Conservation (phyloP, 2,113 vertebrate species). For the Dipodomys merriami region DNA sequence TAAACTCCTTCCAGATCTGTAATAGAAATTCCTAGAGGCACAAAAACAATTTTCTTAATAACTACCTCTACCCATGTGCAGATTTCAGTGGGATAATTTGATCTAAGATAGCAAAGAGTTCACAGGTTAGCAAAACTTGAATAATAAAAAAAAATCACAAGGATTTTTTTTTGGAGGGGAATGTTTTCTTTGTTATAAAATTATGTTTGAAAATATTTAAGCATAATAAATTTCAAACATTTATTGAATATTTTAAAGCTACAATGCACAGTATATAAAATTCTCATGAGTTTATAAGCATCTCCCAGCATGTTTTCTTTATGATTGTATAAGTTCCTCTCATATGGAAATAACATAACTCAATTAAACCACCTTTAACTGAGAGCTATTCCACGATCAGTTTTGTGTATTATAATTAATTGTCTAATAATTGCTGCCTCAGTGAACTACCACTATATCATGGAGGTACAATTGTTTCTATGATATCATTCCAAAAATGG, state of each 20-base stretch:
- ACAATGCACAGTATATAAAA: neutral
- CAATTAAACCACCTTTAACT: slow-evolving; percentile 13
- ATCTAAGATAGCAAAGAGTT: neutral
- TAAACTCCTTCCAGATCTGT: neutral
- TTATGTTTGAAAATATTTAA: neutral
- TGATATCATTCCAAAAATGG: neutral
- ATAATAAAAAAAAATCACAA: neutral
- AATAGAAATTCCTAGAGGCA: neutral
- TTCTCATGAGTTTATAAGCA: neutral
- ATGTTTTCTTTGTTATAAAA: neutral
- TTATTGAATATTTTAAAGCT: neutral
- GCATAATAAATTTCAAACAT: neutral
- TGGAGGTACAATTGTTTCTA: neutral
- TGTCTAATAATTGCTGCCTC: neutral
- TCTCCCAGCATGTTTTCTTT: neutral
- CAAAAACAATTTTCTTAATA: neutral
- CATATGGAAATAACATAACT: slow-evolving; percentile 15
- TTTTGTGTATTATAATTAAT: slow-evolving; percentile 51
- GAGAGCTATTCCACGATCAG: slow-evolving; percentile 7
- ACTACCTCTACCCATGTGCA: neutral
- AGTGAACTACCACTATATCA: neutral
- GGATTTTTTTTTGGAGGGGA: neutral
- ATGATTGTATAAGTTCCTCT: neutral
- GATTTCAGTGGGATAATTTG: neutral
- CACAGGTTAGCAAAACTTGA: neutral